phyloP scores from a whole-genome alignment of 1,140 invertebrate species.

The Drosophila novamexicana region DNA sequence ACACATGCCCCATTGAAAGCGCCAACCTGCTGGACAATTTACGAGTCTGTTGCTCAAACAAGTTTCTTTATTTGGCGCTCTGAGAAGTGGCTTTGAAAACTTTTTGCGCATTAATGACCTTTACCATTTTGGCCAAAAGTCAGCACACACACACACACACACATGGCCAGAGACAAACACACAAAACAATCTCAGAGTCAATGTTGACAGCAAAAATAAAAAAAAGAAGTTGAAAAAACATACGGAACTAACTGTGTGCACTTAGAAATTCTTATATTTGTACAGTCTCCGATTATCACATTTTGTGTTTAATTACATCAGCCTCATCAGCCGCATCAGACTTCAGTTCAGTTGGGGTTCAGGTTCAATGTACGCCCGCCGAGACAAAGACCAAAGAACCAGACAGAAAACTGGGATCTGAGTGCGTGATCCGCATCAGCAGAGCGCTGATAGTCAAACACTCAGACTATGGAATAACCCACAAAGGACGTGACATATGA shows the following conservation, averaged over 20 bases:
- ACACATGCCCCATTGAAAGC: conserved; percentile 38
- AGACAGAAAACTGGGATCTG: conserved; percentile 8
- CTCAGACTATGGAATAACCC: conserved; percentile 39
- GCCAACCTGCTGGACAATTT: conserved; percentile 36
- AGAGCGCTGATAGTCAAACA: conserved; percentile 8
- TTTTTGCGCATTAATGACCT: conserved; percentile 48
- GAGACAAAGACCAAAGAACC: conserved; percentile 2
- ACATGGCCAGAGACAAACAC: conserved; percentile 5
- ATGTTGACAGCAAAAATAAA: conserved; percentile 3
- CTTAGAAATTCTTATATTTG: neutral
- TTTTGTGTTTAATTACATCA: conserved; percentile 35
- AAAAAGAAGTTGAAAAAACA: neutral
- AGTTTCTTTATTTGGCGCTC: conserved; percentile 60
- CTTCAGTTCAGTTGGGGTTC: neutral
- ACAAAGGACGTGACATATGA: conserved; percentile 33
- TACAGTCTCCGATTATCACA: conserved; percentile 11
- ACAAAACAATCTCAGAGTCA: conserved; percentile 21
- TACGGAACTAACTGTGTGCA: neutral
- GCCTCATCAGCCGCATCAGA: neutral
- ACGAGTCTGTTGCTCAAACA: conserved; percentile 41
- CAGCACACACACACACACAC: conserved; percentile 5
- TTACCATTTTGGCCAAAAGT: conserved; percentile 55
- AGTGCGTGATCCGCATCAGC: conserved; percentile 42
- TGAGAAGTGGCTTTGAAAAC: conserved; percentile 46
- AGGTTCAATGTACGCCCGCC: conserved; percentile 40